Evolutionary conservation across 2,888 invertebrate genomes (phyloP), one percentile per base, ranked within the genome.

Genomic region (Brenthis hecate): DNA sequence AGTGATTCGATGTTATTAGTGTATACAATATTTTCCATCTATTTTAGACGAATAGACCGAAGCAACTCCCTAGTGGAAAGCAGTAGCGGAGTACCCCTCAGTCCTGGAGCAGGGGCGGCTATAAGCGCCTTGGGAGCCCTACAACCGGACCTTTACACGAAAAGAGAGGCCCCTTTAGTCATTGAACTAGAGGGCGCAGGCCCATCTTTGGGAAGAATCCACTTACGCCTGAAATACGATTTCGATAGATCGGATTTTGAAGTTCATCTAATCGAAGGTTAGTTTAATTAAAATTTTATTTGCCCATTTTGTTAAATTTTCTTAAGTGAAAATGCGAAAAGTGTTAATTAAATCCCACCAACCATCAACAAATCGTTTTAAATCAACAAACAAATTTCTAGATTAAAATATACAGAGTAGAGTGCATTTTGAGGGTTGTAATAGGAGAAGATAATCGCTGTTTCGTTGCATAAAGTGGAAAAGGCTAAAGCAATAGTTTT

Each of bases 221-320:
- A 98, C 82, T 94, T 98, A 76, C 94, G 97, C 66, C 92, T 98
- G 68, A 97, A 96, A 80, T 98, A 98, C 81, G 98, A 98, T 89
- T 97, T 97, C 81, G 96, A 98, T 85, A 94, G 97, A 74, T 98
- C 97, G 16, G 98, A 98, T 86, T 93, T 98, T 76, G 96, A 97
- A 75, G 96, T 98, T n/a, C 97, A 98, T 89, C 93, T 98, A 75
- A 98, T 98, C 87, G 98, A 98, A 95, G 97, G 97, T 97, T 48
- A 55, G 50, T 61, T 53, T 56, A 47, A 61, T 58, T 69, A 36
- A 50, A 36, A 43, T 63, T 51, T 51, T 53, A 28, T 32, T 28
- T 28, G 8, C 11, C 8, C 11, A 8, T 43, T 43, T 11, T 43
- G 8, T 2, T 11, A 43, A 43, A 11, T 11, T 43, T 43, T 6